phyloP scores from a whole-genome alignment of 2,113 vertebrate species.

The Gymnorhina tibicen region DNA sequence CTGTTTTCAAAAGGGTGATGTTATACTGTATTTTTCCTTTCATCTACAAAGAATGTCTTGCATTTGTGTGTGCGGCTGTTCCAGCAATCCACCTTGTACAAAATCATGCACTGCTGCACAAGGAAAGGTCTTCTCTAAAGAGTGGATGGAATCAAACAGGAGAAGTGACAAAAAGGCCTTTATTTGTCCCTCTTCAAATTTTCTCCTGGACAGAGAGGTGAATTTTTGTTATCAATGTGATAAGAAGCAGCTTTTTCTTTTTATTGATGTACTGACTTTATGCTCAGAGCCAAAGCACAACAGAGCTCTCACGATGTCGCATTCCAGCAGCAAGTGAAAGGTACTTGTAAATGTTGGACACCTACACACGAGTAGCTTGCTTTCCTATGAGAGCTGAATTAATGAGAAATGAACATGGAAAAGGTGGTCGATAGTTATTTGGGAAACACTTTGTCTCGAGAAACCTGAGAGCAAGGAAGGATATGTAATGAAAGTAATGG shows the following conservation, averaged over 20 bases:
- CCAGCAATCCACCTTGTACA: neutral
- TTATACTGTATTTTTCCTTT: constrained; percentile 40
- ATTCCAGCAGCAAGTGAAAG: neutral
- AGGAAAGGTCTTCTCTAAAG: neutral
- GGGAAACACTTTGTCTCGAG: neutral
- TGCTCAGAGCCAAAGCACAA: neutral
- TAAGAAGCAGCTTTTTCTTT: neutral
- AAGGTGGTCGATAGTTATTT: neutral
- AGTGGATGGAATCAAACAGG: neutral
- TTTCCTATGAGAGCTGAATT: neutral
- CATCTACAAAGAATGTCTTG: constrained; percentile 31
- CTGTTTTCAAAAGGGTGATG: constrained; percentile 31
- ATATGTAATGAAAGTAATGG: neutral
- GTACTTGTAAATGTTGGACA: neutral
- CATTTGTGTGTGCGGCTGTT: neutral
- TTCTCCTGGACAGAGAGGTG: neutral
- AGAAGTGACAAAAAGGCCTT: neutral
- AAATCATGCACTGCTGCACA: neutral
- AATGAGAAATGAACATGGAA: neutral
- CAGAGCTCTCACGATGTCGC: neutral
- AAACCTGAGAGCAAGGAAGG: neutral
- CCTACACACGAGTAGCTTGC: neutral
- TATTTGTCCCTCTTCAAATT: neutral
- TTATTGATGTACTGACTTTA: neutral
- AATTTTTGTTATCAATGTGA: neutral